These are phyloP conservation scores for Cryptoleucopteryx plumbea DNA, from an alignment of 2,113 vertebrate genomes.

Conservation along the genomic window DNA sequence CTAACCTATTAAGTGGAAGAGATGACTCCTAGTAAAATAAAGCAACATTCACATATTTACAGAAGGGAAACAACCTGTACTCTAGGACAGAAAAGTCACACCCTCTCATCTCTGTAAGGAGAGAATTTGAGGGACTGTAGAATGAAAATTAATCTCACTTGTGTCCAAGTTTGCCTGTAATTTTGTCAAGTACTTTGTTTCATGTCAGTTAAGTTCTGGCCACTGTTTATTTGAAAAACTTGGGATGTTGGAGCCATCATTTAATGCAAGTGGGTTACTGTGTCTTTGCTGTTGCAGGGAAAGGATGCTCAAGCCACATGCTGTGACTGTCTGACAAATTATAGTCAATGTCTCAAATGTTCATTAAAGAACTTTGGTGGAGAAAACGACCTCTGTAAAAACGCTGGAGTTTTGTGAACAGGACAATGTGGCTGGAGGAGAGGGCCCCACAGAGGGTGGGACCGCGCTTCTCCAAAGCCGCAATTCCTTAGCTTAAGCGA, in stretches of 20 bases:
- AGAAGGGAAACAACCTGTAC: background rate
- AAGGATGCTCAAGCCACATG: background rate
- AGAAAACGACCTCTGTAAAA: no score
- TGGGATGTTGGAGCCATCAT: background rate
- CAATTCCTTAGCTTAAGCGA: no score
- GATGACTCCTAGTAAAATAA: background rate
- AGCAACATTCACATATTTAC: background rate
- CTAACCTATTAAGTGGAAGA: background rate
- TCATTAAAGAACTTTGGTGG: no score
- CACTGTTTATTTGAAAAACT: background rate
- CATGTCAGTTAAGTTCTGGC: background rate
- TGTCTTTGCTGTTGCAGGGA: background rate
- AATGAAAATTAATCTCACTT: background rate
- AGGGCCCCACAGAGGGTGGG: no score
- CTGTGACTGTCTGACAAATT: no score
- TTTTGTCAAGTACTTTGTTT: background rate
- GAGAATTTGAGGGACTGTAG: background rate
- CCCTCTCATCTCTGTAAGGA: accelerated
- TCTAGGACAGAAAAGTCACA: background rate
- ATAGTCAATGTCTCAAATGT: no score
- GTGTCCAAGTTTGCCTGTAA: background rate
- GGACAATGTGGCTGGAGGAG: no score
- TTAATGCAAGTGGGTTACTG: background rate
- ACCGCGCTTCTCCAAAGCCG: no score
- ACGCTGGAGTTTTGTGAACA: no score